These are phyloP conservation scores for Dryadula phaetusa DNA, from an alignment of 2,888 invertebrate genomes.

Conservation along the genomic window DNA sequence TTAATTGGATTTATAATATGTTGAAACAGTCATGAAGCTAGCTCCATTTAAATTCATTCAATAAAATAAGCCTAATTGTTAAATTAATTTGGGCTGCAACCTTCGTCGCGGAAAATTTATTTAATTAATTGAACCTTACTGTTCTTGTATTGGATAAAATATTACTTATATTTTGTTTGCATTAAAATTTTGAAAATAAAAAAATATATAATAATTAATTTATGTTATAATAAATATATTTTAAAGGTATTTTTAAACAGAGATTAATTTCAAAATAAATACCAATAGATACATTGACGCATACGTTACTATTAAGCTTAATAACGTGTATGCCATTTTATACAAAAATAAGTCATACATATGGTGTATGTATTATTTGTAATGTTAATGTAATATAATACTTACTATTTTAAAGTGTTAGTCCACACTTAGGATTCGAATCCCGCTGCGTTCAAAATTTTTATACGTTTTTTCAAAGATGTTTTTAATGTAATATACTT, in stretches of 20 bases:
- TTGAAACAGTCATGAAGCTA: neutral
- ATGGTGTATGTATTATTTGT: too few species aligned
- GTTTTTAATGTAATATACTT: too few species aligned
- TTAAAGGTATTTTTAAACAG: neutral
- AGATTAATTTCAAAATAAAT: neutral
- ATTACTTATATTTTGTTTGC: neutral
- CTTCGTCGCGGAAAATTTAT: neutral
- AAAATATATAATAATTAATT: neutral
- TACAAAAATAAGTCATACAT: too few species aligned
- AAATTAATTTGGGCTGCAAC: slow-evolving; percentile 10
- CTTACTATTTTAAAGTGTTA: too few species aligned
- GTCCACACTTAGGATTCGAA: too few species aligned
- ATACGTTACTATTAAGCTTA: too few species aligned
- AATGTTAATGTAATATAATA: too few species aligned
- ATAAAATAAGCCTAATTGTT: slow-evolving; percentile 16
- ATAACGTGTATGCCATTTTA: too few species aligned
- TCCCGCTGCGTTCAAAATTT: too few species aligned
- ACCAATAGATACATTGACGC: too few species aligned
- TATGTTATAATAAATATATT: neutral
- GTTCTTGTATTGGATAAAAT: neutral
- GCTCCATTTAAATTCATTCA: neutral
- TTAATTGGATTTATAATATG: too few species aligned
- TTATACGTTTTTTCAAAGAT: too few species aligned
- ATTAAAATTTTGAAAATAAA: neutral
- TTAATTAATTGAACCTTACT: neutral